phyloP scores from a whole-genome alignment of 2,797 vertebrate species.

The Helarctos malayanus region DNA sequence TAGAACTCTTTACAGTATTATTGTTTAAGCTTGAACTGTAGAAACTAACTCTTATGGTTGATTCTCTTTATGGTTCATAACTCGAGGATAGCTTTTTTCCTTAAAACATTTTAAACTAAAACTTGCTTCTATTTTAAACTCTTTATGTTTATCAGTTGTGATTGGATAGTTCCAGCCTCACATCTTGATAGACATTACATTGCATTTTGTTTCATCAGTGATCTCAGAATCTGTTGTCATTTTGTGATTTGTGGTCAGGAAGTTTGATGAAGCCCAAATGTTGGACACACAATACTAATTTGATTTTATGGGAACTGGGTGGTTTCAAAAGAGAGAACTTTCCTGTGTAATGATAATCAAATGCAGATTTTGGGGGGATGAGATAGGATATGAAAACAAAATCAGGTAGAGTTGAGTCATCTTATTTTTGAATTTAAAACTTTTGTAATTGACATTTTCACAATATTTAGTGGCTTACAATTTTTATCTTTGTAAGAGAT shows the following conservation, averaged over 20 bases:
- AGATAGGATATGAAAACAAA: neutral
- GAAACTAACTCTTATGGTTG: conserved; percentile 52
- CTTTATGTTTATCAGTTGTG: neutral
- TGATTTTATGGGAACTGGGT: conserved; percentile 66
- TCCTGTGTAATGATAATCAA: neutral
- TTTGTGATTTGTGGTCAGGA: conserved; percentile 44
- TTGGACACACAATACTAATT: neutral
- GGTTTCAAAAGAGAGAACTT: conserved; percentile 57
- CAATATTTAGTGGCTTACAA: conserved; percentile 22
- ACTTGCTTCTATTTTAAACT: conserved; percentile 42
- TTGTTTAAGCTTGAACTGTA: conserved; percentile 39
- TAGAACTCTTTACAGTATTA: neutral
- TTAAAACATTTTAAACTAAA: conserved; percentile 46
- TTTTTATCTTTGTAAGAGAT: conserved; percentile 72
- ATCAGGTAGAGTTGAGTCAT: neutral
- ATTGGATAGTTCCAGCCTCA: neutral
- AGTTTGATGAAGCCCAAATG: conserved; percentile 35
- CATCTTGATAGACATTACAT: neutral
- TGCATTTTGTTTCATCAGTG: conserved; percentile 20
- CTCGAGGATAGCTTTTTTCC: neutral
- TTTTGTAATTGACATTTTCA: conserved; percentile 22
- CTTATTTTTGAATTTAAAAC: conserved; percentile 61
- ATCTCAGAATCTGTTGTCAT: conserved; percentile 54
- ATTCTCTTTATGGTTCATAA: conserved; percentile 36
- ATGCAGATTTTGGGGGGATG: neutral